phyloP scores from a whole-genome alignment of 2,888 invertebrate genomes.

The Tachina lurida region DNA sequence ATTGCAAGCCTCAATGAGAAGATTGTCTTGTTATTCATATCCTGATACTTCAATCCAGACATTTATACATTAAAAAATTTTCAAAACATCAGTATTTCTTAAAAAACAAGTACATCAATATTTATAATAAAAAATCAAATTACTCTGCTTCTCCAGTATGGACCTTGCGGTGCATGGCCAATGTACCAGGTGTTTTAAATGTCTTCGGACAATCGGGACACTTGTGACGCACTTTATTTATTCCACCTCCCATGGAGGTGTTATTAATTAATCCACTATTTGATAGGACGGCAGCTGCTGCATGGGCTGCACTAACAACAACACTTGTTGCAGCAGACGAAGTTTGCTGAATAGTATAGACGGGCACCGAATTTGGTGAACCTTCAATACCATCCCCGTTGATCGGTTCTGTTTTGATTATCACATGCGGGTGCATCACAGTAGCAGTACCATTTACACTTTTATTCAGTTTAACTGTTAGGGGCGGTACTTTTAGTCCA shows the following conservation, averaged over 20 bases:
- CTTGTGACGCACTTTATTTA: constrained; percentile 80
- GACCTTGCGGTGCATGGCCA: constrained; percentile 82
- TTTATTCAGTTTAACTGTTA: constrained; percentile 81
- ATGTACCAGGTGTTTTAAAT: constrained; percentile 81
- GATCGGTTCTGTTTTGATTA: constrained; percentile 80
- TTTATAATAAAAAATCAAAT: constrained; percentile 75
- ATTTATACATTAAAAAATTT: constrained; percentile 37
- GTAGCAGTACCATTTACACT: constrained; percentile 77
- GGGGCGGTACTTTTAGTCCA: constrained; percentile 79
- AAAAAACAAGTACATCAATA: constrained; percentile 44
- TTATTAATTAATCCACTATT: constrained; percentile 58
- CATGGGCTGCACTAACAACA: constrained; percentile 71
- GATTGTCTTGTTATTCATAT: too few relatives aligned
- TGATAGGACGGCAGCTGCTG: constrained; percentile 69
- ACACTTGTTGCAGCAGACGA: constrained; percentile 72
- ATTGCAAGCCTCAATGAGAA: too few relatives aligned
- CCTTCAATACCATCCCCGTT: constrained; percentile 75
- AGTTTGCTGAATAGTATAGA: constrained; percentile 79
- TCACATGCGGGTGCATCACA: constrained; percentile 78
- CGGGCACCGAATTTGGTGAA: constrained; percentile 77
- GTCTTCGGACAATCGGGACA: constrained; percentile 82
- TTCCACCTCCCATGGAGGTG: constrained; percentile 69
- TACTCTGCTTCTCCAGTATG: constrained; percentile 83
- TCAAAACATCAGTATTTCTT: constrained; percentile 32
- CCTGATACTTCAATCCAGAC: neutral